These are phyloP conservation scores for Lethenteron reissneri DNA, from an alignment of 2,113 vertebrate genomes.

Conservation along the genomic window DNA sequence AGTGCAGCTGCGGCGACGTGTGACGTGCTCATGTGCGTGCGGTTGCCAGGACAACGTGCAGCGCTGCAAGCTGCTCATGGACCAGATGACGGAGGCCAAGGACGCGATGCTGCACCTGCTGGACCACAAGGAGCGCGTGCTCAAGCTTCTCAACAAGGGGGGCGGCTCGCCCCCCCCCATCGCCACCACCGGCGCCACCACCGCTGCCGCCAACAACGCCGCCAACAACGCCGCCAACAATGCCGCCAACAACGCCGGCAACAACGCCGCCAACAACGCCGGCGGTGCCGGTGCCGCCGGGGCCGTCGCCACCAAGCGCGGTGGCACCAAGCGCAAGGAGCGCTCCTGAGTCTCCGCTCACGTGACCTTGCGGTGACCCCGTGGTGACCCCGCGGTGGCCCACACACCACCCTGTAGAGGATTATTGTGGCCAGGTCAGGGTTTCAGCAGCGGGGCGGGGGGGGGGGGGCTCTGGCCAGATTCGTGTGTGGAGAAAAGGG, in stretches of 20 bases:
- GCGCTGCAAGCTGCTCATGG: conserved; percentile 97
- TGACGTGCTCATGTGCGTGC: background rate
- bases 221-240: background rate
- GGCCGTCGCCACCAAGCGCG: background rate
- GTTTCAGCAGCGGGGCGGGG: too few relatives aligned
- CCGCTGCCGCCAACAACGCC: background rate
- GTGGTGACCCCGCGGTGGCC: too few relatives aligned
- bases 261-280: background rate
- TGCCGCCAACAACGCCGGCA: too few relatives aligned
- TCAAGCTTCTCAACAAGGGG: conserved; percentile 96
- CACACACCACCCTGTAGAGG: too few relatives aligned
- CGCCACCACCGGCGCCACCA: background rate
- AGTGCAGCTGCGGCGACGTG: too few relatives aligned
- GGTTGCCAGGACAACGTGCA: conserved; percentile 74
- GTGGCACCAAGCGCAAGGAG: background rate
- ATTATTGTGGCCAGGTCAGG: too few relatives aligned
- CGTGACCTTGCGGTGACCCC: too few relatives aligned
- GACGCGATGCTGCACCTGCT: conserved; percentile 98
- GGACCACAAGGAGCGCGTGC: conserved; percentile 86
- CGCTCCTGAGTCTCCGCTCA: background rate
- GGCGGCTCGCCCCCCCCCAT: conserved; percentile 17
- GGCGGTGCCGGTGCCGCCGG: background rate
- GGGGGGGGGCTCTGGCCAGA: too few relatives aligned
- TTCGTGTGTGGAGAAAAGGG: too few relatives aligned
- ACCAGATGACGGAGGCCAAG: conserved; percentile 89